Percentiles rank a stretch among this genome's conserved stretches.
Evolutionary conservation across 2,797 vertebrate genomes (phyloP).

Genomic region (Darevskia nairensis): DNA sequence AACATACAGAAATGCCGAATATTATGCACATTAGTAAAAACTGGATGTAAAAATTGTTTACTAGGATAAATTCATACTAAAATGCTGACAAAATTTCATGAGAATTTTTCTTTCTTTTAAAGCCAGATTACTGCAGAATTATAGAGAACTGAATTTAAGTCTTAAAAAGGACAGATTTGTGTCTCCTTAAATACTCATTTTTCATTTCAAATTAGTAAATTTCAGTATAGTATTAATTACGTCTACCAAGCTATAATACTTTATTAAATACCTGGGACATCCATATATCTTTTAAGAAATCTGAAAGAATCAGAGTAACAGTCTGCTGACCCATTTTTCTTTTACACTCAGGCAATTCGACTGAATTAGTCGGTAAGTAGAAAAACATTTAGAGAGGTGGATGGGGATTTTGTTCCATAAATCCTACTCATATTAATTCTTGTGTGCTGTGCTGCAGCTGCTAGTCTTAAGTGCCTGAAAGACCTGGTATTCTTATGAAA

Average conservation of each 20-base stretch:
- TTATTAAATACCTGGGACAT: background rate
- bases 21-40: too few species aligned
- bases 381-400: conserved; percentile 49
- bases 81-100: too few species aligned
- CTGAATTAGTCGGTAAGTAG: conserved; percentile 47
- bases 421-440: conserved; percentile 57
- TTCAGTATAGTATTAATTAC: background rate
- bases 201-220: conserved; percentile 18
- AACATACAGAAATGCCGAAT: too few species aligned
- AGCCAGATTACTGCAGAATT: too few species aligned
- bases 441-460: conserved; percentile 34
- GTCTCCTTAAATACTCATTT: background rate
- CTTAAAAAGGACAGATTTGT: too few species aligned
- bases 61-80: too few species aligned
- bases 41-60: too few species aligned
- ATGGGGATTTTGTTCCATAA: background rate
- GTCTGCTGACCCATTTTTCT: conserved; percentile 30
- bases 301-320: conserved; percentile 24
- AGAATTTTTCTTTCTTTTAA: too few species aligned
- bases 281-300: background rate
- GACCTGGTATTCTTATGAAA: conserved; percentile 26
- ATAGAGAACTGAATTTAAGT: too few species aligned
- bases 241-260: conserved; percentile 1
- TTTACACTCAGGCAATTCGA: conserved; percentile 30
- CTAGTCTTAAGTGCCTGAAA: conserved; percentile 52